Evolutionary conservation across 2,113 vertebrate genomes (phyloP), one percentile per base, ranked within the genome.

Genomic region (Nothocercus julius): DNA sequence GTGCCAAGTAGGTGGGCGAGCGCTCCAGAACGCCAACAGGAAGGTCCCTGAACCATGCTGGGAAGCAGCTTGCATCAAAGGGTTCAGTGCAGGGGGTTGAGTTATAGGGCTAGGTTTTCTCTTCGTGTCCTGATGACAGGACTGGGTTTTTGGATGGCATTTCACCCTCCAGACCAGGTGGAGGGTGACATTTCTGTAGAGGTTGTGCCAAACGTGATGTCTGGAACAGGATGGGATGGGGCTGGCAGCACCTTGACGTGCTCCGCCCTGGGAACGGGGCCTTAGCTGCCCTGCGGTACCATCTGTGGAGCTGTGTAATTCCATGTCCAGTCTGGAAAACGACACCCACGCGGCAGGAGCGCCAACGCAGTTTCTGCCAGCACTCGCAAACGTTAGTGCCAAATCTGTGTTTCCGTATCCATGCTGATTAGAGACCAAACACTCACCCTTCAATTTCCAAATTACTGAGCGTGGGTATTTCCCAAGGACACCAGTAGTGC

Each of bases 361-460:
- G 44, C 63, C 92, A 84, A 51, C 82, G 53, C 91, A 66, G 56
- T 76, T 64, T 59, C 49, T 59, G 64, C 76, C 84, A 73, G 67
- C 64, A 58, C 86, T 94, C 76, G 69, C 70, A 66, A 22, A 73
- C 32, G 58, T 49, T 69, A n/a, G 2, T 89, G 89, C 78, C 87
- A 93, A 92, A 75, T 69, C 72, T 87, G 15, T 67, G 62, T 76
- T 94, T 92, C 77, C 49, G 1, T 89, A 76, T 79, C 74, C 82
- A 0, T 80, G 67, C 49, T 92, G 67, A 89, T 91, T 80, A 85
- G 49, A 80, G 54, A 45, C n/a, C 85, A 70, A 51, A 59, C 16
- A 34, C 20, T 85, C 53, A 66, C 54, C 30, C 12, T 73, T 70
- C 80, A 80, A 83, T 95, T 93, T 95, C 85, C 67, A 30, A 82